Conservation (phyloP, 1,140 invertebrate genomes). For the Uloborus diversus region DNA sequence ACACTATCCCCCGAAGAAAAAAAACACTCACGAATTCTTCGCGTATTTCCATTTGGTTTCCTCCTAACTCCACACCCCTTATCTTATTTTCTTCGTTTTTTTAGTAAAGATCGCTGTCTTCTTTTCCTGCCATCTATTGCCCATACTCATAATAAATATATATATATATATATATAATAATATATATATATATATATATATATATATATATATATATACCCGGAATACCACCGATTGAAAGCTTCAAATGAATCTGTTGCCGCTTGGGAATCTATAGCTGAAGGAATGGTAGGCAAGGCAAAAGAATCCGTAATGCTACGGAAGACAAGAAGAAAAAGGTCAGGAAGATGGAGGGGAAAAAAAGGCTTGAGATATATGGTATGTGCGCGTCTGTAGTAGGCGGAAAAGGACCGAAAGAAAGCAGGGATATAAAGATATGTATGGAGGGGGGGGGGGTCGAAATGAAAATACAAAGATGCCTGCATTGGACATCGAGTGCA, state of each 20-base stretch:
- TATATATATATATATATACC: too few relatives aligned
- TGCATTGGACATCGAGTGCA: conserved; percentile 50
- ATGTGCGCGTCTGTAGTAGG: background rate
- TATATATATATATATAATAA: too few relatives aligned
- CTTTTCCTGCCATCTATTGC: background rate
- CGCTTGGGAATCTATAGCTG: conserved; percentile 29
- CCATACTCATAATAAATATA: too few relatives aligned
- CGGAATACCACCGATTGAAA: conserved; percentile 23
- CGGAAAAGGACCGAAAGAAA: background rate
- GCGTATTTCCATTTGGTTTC: conserved; percentile 41
- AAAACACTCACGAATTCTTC: conserved; percentile 39
- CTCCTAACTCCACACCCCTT: background rate
- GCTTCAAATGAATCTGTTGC: conserved; percentile 56
- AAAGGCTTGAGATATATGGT: background rate
- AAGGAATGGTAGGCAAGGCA: background rate
- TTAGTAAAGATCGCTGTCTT: background rate
- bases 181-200: too few relatives aligned
- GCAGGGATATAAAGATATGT: background rate
- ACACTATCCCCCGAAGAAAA: background rate
- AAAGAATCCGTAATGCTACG: background rate
- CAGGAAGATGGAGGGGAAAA: background rate
- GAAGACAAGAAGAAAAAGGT: background rate
- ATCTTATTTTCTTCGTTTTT: background rate
- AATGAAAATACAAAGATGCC: background rate
- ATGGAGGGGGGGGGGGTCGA: background rate